Base-by-base conservation (phyloP, 2,797 vertebrate genomes). In the Parambassis ranga region DNA sequence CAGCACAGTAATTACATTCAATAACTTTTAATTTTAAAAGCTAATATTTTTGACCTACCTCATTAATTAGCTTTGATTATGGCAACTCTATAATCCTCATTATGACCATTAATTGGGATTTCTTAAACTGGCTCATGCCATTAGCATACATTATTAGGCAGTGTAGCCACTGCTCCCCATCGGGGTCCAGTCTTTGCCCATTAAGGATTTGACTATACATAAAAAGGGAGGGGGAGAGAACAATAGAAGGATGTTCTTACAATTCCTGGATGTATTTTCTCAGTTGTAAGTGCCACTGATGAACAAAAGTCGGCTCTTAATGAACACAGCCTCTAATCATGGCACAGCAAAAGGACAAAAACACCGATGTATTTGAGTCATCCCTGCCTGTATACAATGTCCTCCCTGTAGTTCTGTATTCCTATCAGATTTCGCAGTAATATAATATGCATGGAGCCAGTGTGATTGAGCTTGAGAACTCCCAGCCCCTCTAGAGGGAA, bases 391-490 rank as follows among this genome's bases (percentile, higher is more conserved):
- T 22, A 14, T 23, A 13, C 1, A 1, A 5, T 10, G 9, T 28
- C 23, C 39, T 30, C 37, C 24, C 49, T 50, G 43, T 23, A 47
- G 31, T 52, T 73, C 30, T 35, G 51, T 44, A 58, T 65, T 67
- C 50, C 44, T 53, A 41, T 78, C 59, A 58, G 75, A 73, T 65
- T 51, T 50, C 52, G 50, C 24, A 48, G 39, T 65, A 61, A 62
- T 70, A 51, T 69, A 61, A 86, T 75, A 77, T 80, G 71, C 74
- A 77, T 49, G 66, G 36, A 48, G 73, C 64, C 30, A 4, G 38
- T 42, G 64, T 57, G 56, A 80, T 60, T n/a, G 53, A 67, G 57
- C 65, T 35, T 20, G 57, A 77, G 50, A 75, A 65, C 49, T 26
- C 56, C 15, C 41, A 24, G 71, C 38, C 35, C 39, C 65, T 68